Evolutionary conservation across 2,113 vertebrate species (phyloP).

Genomic region (Ginglymostoma cirratum): DNA sequence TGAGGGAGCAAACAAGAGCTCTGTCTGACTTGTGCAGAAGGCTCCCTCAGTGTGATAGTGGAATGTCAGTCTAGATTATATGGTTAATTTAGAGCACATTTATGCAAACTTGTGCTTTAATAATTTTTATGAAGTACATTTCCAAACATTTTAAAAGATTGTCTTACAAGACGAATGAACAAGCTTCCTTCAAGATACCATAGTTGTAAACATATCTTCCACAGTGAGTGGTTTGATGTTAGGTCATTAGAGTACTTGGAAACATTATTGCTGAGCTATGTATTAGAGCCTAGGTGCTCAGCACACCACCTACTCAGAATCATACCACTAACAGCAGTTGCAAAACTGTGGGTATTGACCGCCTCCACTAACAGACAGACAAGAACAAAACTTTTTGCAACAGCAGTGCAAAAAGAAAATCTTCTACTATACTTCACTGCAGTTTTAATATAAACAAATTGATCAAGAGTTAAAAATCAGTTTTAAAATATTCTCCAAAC

Average conservation of each 20-base stretch:
- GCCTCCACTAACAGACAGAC: constrained; percentile 25
- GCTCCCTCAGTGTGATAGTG: neutral
- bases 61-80: neutral
- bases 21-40: neutral
- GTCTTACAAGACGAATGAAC: neutral
- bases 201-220: neutral
- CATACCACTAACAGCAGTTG: constrained; percentile 27
- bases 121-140: neutral
- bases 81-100: neutral
- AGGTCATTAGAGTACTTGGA: constrained; percentile 16
- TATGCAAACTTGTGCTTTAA: neutral
- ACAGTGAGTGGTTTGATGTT: neutral
- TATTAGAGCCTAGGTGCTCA: constrained; percentile 6
- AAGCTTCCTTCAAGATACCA: neutral
- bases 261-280: constrained; percentile 12
- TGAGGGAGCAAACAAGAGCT: neutral
- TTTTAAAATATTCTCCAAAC: neutral
- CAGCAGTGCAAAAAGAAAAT: no score
- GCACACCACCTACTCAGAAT: constrained; percentile 31
- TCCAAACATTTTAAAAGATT: neutral
- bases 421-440: neutral
- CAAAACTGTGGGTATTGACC: constrained; percentile 29
- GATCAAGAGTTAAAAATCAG: neutral
- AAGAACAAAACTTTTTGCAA: neutral
- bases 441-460: neutral